Evolutionary conservation across 2,888 invertebrate genomes (phyloP).

Genomic region (Sinodicranocentrus sp.): DNA sequence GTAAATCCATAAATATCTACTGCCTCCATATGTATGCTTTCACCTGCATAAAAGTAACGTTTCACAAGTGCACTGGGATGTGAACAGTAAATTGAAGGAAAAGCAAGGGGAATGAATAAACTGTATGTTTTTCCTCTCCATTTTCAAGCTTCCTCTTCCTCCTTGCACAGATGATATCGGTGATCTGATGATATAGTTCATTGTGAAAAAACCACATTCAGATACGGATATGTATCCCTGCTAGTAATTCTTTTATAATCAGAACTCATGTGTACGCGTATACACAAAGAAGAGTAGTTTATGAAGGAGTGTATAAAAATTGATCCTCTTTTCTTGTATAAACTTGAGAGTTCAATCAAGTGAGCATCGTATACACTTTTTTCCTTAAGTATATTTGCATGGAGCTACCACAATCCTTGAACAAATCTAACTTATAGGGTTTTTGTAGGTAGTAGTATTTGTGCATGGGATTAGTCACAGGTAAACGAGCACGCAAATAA

Average conservation of each 20-base stretch:
- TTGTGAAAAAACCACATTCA: conserved; percentile 4
- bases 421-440: no score
- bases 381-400: no score
- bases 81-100: conserved; percentile 6
- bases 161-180: conserved; percentile 20
- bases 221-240: no score
- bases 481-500: conserved; percentile 54
- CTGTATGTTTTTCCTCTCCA: background rate
- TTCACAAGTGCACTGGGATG: background rate
- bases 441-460: no score
- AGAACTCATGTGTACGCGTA: no score
- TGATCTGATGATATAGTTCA: conserved; percentile 17
- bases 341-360: conserved; percentile 15
- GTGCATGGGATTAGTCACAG: conserved; percentile 58
- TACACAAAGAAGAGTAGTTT: no score
- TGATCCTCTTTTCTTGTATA: no score
- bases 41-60: no score
- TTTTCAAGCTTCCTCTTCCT: conserved; percentile 8
- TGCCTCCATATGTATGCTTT: no score
- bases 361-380: conserved; percentile 8
- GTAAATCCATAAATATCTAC: no score
- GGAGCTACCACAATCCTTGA: background rate
- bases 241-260: no score
- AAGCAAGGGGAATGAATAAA: conserved; percentile 11
- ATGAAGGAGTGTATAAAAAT: no score